Conservation (phyloP, 2,888 invertebrate species). For the Apamea sordens region DNA sequence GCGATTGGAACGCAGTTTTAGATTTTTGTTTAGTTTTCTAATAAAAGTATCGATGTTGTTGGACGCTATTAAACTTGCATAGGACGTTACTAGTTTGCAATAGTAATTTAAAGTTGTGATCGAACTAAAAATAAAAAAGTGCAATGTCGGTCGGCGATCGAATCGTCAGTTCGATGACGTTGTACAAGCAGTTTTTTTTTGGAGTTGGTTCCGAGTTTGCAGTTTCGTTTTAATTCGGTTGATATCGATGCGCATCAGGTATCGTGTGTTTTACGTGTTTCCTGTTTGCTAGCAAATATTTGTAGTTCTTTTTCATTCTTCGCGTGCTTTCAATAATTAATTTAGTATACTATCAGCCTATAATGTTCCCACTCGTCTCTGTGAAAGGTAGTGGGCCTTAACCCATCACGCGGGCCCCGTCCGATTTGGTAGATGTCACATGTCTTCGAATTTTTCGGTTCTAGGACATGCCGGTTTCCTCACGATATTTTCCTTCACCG, state of each 20-base stretch:
- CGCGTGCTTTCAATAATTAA: not conserved
- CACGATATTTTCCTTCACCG: no score
- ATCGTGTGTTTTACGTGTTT: conserved; percentile 4
- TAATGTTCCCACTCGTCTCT: not conserved
- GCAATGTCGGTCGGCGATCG: conserved; percentile 61
- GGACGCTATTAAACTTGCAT: conserved; percentile 80
- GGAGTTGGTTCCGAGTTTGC: conserved; percentile 19
- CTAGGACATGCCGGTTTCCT: no score
- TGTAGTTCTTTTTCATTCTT: not conserved
- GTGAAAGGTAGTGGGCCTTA: not conserved
- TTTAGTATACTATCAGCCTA: not conserved
- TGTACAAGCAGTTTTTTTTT: conserved; percentile 20
- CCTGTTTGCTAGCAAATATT: conserved; percentile 17
- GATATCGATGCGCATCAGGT: conserved; percentile 10
- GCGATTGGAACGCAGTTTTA: not conserved
- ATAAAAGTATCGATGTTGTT: conserved; percentile 67
- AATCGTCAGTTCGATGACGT: conserved; percentile 54
- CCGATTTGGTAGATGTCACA: no score
- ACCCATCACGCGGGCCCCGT: not conserved
- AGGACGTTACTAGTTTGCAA: conserved; percentile 75
- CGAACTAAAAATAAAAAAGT: conserved; percentile 77
- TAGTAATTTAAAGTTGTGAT: conserved; percentile 85
- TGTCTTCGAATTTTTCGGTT: no score
- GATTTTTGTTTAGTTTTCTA: conserved; percentile 1
- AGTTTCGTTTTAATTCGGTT: conserved; percentile 38